Evolutionary conservation across 2,888 invertebrate species (phyloP).

Genomic region (Sarcophaga rosellei): DNA sequence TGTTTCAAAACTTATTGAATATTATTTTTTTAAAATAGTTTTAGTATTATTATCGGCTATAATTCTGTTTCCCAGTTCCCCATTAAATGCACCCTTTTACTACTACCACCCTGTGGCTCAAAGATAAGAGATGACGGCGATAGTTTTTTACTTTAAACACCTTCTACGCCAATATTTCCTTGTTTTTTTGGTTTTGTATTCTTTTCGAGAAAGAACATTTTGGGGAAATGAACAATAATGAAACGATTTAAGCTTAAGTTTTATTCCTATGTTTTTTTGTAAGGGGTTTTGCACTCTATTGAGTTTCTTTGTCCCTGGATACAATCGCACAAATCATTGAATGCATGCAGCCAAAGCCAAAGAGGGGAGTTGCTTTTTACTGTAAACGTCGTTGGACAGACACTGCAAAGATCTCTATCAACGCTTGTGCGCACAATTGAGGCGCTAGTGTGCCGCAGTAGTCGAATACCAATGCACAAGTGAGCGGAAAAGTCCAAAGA

Average conservation of each 20-base stretch:
- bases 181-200: neutral
- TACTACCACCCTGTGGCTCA: constrained; percentile 16
- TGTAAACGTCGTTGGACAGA: constrained; percentile 36
- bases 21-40: too few relatives aligned
- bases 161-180: constrained; percentile 33
- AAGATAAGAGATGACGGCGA: constrained; percentile 35
- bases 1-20: too few relatives aligned
- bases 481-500: neutral
- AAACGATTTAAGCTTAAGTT: constrained; percentile 58
- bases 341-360: constrained; percentile 9
- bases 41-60: too few relatives aligned
- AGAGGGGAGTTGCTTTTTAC: constrained; percentile 22
- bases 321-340: constrained; percentile 61
- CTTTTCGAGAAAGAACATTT: neutral
- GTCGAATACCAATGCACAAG: constrained; percentile 21
- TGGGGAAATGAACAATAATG: constrained; percentile 37
- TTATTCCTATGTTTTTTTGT: constrained; percentile 18
- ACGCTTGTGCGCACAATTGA: constrained; percentile 59
- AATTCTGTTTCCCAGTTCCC: too few relatives aligned
- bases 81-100: neutral
- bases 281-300: constrained; percentile 36
- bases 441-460: constrained; percentile 49
- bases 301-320: constrained; percentile 11
- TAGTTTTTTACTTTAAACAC: constrained; percentile 56
- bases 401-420: constrained; percentile 64